Conservation (phyloP, 2,888 invertebrate species). For the Zhuqinia jingwanae region DNA sequence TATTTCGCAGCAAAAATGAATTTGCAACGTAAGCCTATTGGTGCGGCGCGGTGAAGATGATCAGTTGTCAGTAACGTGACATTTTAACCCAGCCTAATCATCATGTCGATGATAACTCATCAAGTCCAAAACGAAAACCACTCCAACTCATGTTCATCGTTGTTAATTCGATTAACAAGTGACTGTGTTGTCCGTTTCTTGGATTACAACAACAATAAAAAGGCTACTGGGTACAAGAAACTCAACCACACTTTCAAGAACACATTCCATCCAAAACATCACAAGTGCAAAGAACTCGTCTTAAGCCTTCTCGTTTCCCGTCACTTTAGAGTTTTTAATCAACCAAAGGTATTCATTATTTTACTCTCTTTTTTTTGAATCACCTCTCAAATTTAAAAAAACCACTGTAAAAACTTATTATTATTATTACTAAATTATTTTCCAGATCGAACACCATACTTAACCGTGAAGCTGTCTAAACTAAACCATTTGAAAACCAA, state of each 20-base stretch:
- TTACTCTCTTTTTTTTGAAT: too few species aligned
- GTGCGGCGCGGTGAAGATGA: not conserved
- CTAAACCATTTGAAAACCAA: not conserved
- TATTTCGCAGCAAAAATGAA: too few species aligned
- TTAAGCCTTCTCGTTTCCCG: not conserved
- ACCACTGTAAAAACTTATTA: too few species aligned
- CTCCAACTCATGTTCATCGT: not conserved
- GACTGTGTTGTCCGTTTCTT: not conserved
- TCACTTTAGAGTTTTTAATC: too few species aligned
- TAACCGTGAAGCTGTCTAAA: not conserved
- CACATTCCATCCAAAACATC: conserved; percentile 21
- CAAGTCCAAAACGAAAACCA: conserved; percentile 5
- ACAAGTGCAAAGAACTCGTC: conserved; percentile 21
- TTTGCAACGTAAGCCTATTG: not conserved
- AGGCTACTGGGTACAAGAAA: conserved; percentile 67
- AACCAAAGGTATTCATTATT: too few species aligned
- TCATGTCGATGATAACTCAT: conserved; percentile 47
- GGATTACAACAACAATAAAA: conserved; percentile 2
- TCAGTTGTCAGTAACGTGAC: not conserved
- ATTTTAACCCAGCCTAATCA: not conserved
- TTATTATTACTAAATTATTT: not conserved
- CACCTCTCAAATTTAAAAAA: too few species aligned
- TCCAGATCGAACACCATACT: not conserved
- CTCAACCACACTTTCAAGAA: conserved; percentile 3
- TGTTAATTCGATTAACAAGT: too few species aligned